Evolutionary conservation across 2,113 vertebrate genomes (phyloP), one percentile per base, ranked within the genome.

Genomic region (Gasterosteus nipponicus): DNA sequence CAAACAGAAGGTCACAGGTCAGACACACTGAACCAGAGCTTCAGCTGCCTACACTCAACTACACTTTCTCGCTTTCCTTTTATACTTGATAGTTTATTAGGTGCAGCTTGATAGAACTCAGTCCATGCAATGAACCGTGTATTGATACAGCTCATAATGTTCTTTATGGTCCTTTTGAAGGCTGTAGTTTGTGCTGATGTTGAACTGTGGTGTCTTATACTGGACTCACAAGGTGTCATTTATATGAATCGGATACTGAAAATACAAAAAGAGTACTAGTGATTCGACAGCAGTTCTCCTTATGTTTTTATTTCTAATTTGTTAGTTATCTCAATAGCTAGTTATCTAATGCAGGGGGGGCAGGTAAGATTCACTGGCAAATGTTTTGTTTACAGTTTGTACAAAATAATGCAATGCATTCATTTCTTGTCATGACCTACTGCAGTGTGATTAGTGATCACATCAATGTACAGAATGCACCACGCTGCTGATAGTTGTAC

Each of bases 1-100:
- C 16, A 57, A 54, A 71, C 54, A 73, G 39, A 31, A 16, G 15
- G 49, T 74, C 62, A 61, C 1, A 3, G 15, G 60, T 66, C 44
- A 61, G 15, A 65, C 59, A 58, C 11, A 31, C 41, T 22, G 15
- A 31, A 46, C n/a, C 31, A 18, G n/a, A 39, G 38, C 19, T 16
- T 3, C 2, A 71, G 16, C 42, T 41, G 39, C 22, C 59, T n/a
- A 12, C 8, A 10, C 47, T 53, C 18, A 57, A 53, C 31, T 31
- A 29, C 3, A 19, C 38, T 47, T n/a, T n/a, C 56, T 5, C 46
- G 26, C 38, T 54, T 9, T 63, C 19, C 4, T 19, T 44, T 44
- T 35, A 57, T 18, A 44, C 38, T 46, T 38, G n/a, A 14, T 19
- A 2, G 3, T 31, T 42, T 33, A 33, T 65, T 18, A 12, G 19